Percentiles rank a stretch among this genome's conserved stretches.
These are phyloP conservation scores for Panthera tigris DNA, from an alignment of 2,113 vertebrate genomes.

Conservation along the genomic window DNA sequence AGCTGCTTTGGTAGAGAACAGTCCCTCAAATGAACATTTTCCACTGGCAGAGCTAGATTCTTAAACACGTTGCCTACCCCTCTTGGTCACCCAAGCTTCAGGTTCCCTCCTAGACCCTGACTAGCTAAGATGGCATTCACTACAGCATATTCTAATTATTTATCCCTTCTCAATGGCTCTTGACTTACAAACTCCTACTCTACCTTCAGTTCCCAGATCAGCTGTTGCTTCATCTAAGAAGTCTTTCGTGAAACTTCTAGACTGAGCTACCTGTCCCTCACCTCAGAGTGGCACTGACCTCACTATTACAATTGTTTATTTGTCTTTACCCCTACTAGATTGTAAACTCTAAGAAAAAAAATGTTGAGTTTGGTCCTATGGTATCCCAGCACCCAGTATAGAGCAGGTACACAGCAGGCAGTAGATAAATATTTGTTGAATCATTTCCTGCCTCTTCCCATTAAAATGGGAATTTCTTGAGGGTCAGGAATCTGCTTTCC, in stretches of 20 bases:
- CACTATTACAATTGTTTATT: background rate
- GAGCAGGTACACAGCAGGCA: background rate
- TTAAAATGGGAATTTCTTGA: background rate
- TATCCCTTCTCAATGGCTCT: background rate
- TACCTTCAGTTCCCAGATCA: background rate
- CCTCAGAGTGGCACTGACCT: background rate
- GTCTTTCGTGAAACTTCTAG: background rate
- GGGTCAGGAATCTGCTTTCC: background rate
- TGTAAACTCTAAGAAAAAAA: background rate
- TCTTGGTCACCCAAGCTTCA: background rate
- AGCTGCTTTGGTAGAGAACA: slow-evolving; percentile 4
- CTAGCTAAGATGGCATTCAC: background rate
- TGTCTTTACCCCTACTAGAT: background rate
- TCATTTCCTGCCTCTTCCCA: background rate
- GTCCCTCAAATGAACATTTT: background rate
- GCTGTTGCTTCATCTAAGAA: background rate
- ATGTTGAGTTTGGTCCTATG: background rate
- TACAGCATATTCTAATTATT: background rate
- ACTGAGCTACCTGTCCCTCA: background rate
- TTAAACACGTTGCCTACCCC: background rate
- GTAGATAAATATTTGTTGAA: background rate
- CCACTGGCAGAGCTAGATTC: background rate
- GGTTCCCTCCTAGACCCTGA: background rate
- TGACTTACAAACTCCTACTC: background rate
- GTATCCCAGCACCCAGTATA: background rate